Evolutionary conservation across 2,888 invertebrate species (phyloP), one percentile per base, ranked within the genome.

Genomic region (Baronia brevicornis): DNA sequence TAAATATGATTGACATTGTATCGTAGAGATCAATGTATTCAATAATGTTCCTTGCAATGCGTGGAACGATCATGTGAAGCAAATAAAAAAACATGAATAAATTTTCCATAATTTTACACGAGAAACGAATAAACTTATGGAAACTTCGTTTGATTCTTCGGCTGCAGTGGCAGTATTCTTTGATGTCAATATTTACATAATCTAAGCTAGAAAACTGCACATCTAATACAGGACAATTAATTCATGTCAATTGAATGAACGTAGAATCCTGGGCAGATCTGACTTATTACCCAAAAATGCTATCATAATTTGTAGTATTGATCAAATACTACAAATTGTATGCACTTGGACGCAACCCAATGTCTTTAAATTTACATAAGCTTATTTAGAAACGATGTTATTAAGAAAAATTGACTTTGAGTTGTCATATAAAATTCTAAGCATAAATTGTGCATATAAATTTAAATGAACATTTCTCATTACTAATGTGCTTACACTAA

Each of bases 341-440:
- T 60, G 61, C 60, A 72, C 74, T 78, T 80, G 79, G 78, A 79
- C 79, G 59, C 77, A 79, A 78, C 74, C 71, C 78, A 78, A 80
- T 65, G 61, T 61, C 39, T 44, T 48, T 37, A 37, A 35, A 52
- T 43, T 20, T 11, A 29, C 20, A 26, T 37, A 37, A 43, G n/a
- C n/a, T n/a, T n/a, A n/a, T n/a, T n/a, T n/a, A n/a, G n/a, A n/a
- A n/a, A n/a, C n/a, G n/a, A n/a, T n/a, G n/a, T n/a, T n/a, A n/a
- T n/a, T n/a, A n/a, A n/a, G n/a, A n/a, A n/a, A n/a, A n/a, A n/a
- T n/a, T n/a, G n/a, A n/a, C n/a, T n/a, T n/a, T n/a, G n/a, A n/a
- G n/a, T n/a, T n/a, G n/a, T n/a, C n/a, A n/a, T n/a, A n/a, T n/a
- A n/a, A n/a, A n/a, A n/a, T n/a, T n/a, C n/a, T n/a, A n/a, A n/a